phyloP scores from a whole-genome alignment of 2,113 vertebrate genomes.

The Aviceda subcristata region DNA sequence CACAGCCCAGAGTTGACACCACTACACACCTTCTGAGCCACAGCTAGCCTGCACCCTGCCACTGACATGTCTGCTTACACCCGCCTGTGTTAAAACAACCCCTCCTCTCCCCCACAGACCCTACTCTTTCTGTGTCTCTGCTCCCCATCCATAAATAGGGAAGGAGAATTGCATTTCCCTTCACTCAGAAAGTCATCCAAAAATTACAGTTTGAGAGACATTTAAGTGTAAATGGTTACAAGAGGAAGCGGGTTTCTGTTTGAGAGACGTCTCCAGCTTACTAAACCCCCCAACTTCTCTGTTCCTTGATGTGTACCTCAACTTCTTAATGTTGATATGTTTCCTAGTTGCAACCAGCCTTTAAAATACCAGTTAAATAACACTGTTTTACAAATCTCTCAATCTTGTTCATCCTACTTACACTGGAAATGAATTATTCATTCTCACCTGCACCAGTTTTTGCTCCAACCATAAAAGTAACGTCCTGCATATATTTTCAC shows the following conservation, averaged over 20 bases:
- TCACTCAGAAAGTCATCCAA: neutral
- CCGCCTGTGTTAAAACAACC: neutral
- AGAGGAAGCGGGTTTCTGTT: neutral
- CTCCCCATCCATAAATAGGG: neutral
- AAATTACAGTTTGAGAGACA: neutral
- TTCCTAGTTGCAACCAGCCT: neutral
- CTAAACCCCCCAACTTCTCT: neutral
- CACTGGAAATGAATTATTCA: neutral
- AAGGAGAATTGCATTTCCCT: neutral
- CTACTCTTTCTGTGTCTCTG: neutral
- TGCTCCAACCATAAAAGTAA: neutral
- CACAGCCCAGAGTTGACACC: neutral
- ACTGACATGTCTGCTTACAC: neutral
- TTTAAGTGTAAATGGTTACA: neutral
- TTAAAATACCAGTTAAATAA: neutral
- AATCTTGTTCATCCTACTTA: neutral
- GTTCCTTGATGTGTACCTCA: neutral
- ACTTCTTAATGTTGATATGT: neutral
- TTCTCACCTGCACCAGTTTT: neutral
- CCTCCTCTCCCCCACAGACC: neutral
- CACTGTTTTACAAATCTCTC: neutral
- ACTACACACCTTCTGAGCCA: neutral
- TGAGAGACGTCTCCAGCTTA: neutral
- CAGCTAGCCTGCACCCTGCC: neutral
- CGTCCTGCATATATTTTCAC: neutral